Evolutionary conservation across 2,888 invertebrate species (phyloP).

Genomic region (Cynaeus angustus): DNA sequence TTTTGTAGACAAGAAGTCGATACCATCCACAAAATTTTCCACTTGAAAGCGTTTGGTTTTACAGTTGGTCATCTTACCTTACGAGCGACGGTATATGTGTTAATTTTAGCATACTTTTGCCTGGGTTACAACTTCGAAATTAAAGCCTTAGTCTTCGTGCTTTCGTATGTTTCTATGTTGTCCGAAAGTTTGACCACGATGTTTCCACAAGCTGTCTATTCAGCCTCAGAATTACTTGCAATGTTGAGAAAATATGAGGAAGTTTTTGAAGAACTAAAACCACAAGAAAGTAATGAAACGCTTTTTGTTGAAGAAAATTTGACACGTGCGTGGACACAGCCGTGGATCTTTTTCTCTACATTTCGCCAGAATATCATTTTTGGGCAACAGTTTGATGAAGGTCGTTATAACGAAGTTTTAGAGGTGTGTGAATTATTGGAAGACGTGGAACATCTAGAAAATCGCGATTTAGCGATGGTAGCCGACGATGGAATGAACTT

Average conservation of each 20-base stretch:
- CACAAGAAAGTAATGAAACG: slow-evolving; percentile 73
- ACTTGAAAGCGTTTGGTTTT: background rate
- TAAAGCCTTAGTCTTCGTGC: background rate
- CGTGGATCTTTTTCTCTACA: slow-evolving; percentile 75
- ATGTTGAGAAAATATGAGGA: background rate
- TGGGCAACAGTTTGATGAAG: slow-evolving; percentile 75
- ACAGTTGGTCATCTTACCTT: background rate
- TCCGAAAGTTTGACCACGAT: background rate
- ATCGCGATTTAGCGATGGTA: slow-evolving; percentile 82
- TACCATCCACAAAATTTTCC: background rate
- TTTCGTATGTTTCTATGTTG: background rate
- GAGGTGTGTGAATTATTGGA: slow-evolving; percentile 76
- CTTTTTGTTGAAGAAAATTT: background rate
- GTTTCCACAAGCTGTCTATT: background rate
- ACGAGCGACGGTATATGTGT: background rate
- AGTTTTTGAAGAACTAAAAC: background rate
- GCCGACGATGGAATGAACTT: slow-evolving; percentile 81
- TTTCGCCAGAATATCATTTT: slow-evolving; percentile 85
- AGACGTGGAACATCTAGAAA: slow-evolving; percentile 70
- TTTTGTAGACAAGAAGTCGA: slow-evolving; percentile 3
- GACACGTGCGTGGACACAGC: slow-evolving; percentile 67
- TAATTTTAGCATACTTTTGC: background rate
- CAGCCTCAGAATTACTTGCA: background rate
- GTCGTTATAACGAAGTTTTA: slow-evolving; percentile 75
- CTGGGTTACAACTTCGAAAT: too few species aligned